Evolutionary conservation across 2,888 invertebrate species (phyloP).

Genomic region (Ennomos erosarius): DNA sequence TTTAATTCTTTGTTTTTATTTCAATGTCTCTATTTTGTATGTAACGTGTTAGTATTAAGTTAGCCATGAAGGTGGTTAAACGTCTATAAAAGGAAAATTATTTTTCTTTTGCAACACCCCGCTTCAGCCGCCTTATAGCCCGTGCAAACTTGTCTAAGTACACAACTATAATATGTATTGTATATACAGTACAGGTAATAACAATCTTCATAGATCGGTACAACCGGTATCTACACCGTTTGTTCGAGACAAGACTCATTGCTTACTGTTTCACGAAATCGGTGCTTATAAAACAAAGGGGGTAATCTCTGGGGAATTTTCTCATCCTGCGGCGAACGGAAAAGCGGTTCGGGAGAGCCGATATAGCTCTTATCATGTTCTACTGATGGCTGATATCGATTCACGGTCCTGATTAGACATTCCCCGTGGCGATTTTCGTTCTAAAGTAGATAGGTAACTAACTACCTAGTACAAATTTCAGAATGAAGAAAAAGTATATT

Average conservation of each 20-base stretch:
- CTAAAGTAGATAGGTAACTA: neutral
- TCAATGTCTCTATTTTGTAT: no score
- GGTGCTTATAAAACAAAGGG: constrained; percentile 39
- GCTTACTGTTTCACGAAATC: constrained; percentile 32
- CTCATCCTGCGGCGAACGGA: constrained; percentile 38
- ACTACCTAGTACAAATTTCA: constrained; percentile 11
- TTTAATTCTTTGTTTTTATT: no score
- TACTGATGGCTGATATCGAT: constrained; percentile 40
- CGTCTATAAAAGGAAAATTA: no score
- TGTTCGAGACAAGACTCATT: constrained; percentile 19
- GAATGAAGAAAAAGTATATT: constrained; percentile 6
- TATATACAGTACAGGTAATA: no score
- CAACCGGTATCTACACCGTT: constrained; percentile 12
- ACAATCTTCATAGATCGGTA: no score
- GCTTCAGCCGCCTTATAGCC: no score
- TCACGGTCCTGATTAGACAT: constrained; percentile 36
- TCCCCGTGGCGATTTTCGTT: constrained; percentile 30
- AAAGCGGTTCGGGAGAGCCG: constrained; percentile 36
- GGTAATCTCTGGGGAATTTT: constrained; percentile 40
- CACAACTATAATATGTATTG: no score
- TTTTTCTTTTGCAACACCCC: no score
- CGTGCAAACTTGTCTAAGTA: no score
- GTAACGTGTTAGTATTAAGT: no score
- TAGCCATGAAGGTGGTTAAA: no score
- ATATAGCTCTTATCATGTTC: constrained; percentile 41